Evolutionary conservation across 2,888 invertebrate species (phyloP), one percentile per base, ranked within the genome.

Genomic region (Thereva nobilitata): DNA sequence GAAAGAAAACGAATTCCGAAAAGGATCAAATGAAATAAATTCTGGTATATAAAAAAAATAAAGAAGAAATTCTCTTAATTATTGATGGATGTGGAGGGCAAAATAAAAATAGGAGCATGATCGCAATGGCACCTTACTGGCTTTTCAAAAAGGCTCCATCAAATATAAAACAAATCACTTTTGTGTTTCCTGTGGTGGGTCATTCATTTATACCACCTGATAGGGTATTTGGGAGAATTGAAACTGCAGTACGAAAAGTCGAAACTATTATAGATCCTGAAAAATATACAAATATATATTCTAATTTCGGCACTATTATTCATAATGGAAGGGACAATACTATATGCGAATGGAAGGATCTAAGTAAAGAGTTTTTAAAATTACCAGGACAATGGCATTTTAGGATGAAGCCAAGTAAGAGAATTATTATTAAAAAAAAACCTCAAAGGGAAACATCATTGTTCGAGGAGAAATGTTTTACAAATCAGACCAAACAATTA

Each of bases 101-200:
- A 23, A 53, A 53, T n/a, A 53, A 53, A 37, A 53, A 53, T 53
- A 37, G 35, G 5, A 37, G 35, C 37, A 53, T 37, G 53, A 8
- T 53, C 10, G 10, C 37, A 53, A 53, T 53, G 35, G 35, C 37
- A 8, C 34, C n/a, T 8, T 34, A 53, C 10, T 53, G 53, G 37
- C 37, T 53, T 35, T 53, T 53, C 8, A 53, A 53, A 53, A 10
- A 35, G 9, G 53, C 53, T 53, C 53, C 53, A 4, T 8, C 35
- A 9, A 53, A 35, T n/a, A 53, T 53, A 35, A 45, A 5, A n/a
- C 9, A 8, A n/a, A 45, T 45, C 1, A 45, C 8, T 45, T 45
- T 45, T 9, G 45, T 45, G 45, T 45, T 2, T 45, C 45, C 45
- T 45, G 45, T 45, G n/a, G 45, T 45, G 4, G 5, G 45, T n/a